phyloP scores from a whole-genome alignment of 2,797 vertebrate genomes.

The Neosilurus mollespiculum region DNA sequence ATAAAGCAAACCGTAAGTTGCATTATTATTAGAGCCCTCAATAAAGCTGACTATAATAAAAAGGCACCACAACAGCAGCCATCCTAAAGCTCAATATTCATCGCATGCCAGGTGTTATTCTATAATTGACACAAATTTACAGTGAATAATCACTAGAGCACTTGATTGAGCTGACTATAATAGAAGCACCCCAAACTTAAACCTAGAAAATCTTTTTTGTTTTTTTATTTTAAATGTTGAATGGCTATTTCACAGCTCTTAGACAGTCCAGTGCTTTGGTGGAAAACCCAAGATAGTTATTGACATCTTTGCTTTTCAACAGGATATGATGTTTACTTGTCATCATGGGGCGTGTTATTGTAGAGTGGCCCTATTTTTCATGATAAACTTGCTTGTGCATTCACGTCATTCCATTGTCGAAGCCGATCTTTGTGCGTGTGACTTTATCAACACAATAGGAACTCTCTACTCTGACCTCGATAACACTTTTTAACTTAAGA shows the following conservation, averaged over 20 bases:
- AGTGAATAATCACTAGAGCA: constrained; percentile 1
- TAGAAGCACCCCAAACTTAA: not conserved
- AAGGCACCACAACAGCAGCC: not conserved
- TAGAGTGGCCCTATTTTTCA: not conserved
- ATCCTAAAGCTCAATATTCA: not conserved
- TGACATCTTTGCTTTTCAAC: not conserved
- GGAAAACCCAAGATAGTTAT: too few relatives aligned
- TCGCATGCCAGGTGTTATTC: not conserved
- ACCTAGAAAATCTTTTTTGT: not conserved
- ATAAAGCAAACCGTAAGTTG: not conserved
- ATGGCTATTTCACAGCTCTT: not conserved
- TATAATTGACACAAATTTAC: constrained; percentile 6
- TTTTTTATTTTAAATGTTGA: not conserved
- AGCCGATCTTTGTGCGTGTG: not conserved
- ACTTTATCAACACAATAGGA: not conserved
- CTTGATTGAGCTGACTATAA: not conserved
- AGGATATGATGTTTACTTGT: not conserved
- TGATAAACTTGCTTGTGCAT: not conserved
- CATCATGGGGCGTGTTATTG: not conserved
- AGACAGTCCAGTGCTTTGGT: not conserved
- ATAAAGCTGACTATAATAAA: not conserved
- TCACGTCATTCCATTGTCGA: not conserved
- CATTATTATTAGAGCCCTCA: not conserved
- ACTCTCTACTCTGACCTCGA: not conserved
- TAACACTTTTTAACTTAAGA: not conserved